Percentiles rank a stretch among this genome's conserved stretches.
Evolutionary conservation across 92 coral and sea anemone genomes (phyloP).

Genomic region (Palythoa heliodiscus): DNA sequence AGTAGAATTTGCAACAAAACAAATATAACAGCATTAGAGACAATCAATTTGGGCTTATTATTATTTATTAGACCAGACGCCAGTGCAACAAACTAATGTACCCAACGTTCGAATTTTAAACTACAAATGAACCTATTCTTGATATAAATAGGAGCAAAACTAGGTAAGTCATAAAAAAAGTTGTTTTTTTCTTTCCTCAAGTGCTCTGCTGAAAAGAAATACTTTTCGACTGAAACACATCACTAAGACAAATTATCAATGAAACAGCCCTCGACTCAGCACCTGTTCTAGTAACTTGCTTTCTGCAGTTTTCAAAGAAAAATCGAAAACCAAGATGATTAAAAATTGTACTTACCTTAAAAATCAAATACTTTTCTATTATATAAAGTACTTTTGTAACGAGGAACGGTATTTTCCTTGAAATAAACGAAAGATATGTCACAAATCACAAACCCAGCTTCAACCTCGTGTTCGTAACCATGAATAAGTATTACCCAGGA

Average conservation of each 20-base stretch:
- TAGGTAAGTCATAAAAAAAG: not conserved
- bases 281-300: not conserved
- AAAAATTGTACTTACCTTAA: conserved; percentile 4
- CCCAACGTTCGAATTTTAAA: no score
- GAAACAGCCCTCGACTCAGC: not conserved
- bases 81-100: no score
- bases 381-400: not conserved
- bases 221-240: not conserved
- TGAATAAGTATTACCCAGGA: conserved; percentile 10
- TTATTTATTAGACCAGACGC: no score
- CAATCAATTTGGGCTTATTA: no score
- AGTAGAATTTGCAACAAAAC: no score
- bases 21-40: no score
- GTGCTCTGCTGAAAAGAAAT: not conserved
- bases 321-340: not conserved
- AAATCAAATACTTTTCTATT: not conserved
- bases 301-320: not conserved
- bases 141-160: not conserved
- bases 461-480: conserved; percentile 4
- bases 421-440: not conserved
- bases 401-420: not conserved
- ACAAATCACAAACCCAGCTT: not conserved
- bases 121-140: not conserved
- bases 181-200: not conserved
- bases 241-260: not conserved